Evolutionary conservation across 2,113 vertebrate species (phyloP).

Genomic region (Ictalurus punctatus): DNA sequence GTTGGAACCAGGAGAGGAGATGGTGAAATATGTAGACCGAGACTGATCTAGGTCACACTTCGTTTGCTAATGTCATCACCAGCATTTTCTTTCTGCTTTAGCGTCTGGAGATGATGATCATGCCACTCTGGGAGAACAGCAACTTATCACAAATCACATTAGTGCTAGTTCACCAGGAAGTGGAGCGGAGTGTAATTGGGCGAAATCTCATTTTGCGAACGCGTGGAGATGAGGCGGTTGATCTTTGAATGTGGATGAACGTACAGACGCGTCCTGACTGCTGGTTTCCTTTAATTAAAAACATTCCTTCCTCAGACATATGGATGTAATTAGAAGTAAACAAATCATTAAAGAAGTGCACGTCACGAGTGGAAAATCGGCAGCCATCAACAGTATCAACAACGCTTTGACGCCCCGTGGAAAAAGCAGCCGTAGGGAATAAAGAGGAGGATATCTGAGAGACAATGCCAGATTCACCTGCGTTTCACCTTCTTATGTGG

Average conservation of each 20-base stretch:
- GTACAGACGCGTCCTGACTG: conserved; percentile 38
- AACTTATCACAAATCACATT: conserved; percentile 57
- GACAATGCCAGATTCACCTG: conserved; percentile 32
- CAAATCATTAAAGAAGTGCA: conserved; percentile 57
- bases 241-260: conserved; percentile 39
- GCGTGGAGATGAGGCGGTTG: background rate
- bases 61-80: conserved; percentile 8
- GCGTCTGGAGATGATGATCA: conserved; percentile 17
- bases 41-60: conserved; percentile 1
- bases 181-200: conserved; percentile 54
- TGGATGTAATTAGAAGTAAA: conserved; percentile 60
- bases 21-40: background rate
- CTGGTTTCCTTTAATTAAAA: conserved; percentile 56
- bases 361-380: conserved; percentile 20
- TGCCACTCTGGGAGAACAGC: conserved; percentile 15
- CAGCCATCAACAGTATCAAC: conserved; percentile 17
- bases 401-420: conserved; percentile 30
- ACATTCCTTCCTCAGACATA: conserved; percentile 55
- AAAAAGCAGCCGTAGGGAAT: conserved; percentile 35
- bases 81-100: conserved; percentile 14
- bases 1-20: background rate
- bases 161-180: conserved; percentile 50
- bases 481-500: background rate
- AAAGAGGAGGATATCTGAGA: conserved; percentile 32
- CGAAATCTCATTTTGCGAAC: conserved; percentile 54